Evolutionary conservation across 2,113 vertebrate species (phyloP).

Genomic region (Chauna torquata): DNA sequence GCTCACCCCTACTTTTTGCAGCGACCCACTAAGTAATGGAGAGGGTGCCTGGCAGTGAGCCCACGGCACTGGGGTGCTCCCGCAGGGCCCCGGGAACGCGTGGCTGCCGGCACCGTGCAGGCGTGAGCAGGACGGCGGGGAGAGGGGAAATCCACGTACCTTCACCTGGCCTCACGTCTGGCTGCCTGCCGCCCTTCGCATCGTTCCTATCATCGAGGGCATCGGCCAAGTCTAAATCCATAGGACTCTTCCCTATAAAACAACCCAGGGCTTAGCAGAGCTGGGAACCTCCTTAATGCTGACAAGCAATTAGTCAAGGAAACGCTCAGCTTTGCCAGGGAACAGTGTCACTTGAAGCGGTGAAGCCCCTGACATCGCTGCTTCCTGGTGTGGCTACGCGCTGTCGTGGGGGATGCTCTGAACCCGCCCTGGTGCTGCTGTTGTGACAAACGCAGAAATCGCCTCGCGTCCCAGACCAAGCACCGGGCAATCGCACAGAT

Average conservation of each 20-base stretch:
- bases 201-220: slow-evolving; percentile 84
- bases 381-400: not conserved
- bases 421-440: fast-evolving
- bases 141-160: slow-evolving; percentile 20
- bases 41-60: not conserved
- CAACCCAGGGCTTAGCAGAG: not conserved
- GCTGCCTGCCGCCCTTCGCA: slow-evolving; percentile 17
- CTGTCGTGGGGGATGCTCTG: not conserved
- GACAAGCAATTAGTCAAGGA: not conserved
- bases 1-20: not conserved
- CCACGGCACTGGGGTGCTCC: not conserved
- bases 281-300: not conserved
- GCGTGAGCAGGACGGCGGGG: not conserved
- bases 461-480: fast-evolving
- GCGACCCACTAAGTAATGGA: not conserved
- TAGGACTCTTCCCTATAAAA: slow-evolving; percentile 25
- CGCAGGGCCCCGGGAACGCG: fast-evolving
- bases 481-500: not conserved
- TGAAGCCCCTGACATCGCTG: not conserved
- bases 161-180: slow-evolving; percentile 48
- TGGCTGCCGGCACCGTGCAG: fast-evolving
- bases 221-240: slow-evolving; percentile 82
- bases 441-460: not conserved
- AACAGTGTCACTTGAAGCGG: not conserved
- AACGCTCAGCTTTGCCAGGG: not conserved